Percentiles rank a stretch among this genome's conserved stretches.
Evolutionary conservation across 2,113 vertebrate species (phyloP).

Genomic region (Geococcyx californianus): DNA sequence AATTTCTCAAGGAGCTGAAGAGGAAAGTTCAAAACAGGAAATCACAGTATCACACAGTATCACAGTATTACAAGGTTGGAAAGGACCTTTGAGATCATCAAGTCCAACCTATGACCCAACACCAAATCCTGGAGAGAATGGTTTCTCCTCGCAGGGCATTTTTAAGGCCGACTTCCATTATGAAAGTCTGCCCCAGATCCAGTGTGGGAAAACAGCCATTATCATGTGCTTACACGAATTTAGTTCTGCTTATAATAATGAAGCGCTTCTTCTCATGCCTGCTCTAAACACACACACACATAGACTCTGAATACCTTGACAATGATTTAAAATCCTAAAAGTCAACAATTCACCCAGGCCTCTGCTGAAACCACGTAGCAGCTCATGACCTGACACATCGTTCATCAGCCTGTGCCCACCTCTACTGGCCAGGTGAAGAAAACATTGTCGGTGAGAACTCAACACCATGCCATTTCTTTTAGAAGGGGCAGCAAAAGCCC

Average conservation of each 20-base stretch:
- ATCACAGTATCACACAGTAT: too few relatives aligned
- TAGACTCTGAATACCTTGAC: not conserved
- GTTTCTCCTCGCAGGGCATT: not conserved
- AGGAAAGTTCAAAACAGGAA: not conserved
- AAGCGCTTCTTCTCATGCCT: not conserved
- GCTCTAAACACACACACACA: not conserved
- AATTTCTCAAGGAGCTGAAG: not conserved
- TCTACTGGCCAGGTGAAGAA: not conserved
- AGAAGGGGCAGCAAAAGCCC: not conserved
- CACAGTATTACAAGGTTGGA: too few relatives aligned
- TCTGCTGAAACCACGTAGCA: not conserved
- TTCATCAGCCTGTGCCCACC: not conserved
- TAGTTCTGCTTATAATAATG: not conserved
- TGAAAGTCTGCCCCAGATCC: not conserved
- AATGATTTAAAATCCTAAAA: not conserved
- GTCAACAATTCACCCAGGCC: not conserved
- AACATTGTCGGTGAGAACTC: not conserved
- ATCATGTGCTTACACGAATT: not conserved
- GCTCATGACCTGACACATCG: not conserved
- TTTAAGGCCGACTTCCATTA: not conserved
- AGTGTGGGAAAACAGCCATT: not conserved
- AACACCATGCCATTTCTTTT: accelerated
- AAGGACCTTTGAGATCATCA: too few relatives aligned
- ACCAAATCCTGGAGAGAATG: not conserved
- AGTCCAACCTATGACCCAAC: too few relatives aligned